Evolutionary conservation across 2,113 vertebrate species (phyloP), one percentile per base, ranked within the genome.

Genomic region (Sus scrofa): DNA sequence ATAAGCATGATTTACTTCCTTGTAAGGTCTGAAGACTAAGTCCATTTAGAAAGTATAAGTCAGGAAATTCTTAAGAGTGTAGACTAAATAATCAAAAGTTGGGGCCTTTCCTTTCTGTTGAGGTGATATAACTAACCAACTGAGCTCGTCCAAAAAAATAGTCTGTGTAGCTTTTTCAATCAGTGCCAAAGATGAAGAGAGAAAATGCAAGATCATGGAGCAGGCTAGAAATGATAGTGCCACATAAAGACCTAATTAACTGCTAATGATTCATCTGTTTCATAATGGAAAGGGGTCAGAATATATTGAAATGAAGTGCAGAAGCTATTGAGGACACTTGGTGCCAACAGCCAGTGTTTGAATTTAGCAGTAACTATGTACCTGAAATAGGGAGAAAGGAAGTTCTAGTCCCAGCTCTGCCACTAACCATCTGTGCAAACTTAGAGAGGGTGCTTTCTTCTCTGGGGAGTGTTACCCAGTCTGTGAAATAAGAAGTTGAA

Each of bases 21-120:
- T 91, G 58, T 93, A 93, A 96, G 30, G 67, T 93, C 89, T 97
- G 91, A 98, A 97, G 73, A 96, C 82, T 96, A 93, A 97, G 83
- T 96, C 39, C 39, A 83, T 97, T 94, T 96, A 96, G 89, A 97
- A 97, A 95, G 63, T 93, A 27, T 89, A 97, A 82, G 52, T 93
- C 86, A 97, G 74, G 89, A 98, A 95, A 97, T 95, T 95, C 89
- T 97, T 96, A 92, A 86, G 15, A 95, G 34, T 34, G 34, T 65
- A 95, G 86, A 97, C 94, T 93, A 97, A 96, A 94, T 93, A 96
- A 96, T 97, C 84, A 94, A 97, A 97, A 86, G 26, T 65, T 95
- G 68, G 94, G 11, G 68, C 22, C 34, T 96, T 97, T 93, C 89
- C 60, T 94, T 96, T 97, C 86, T 97, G 74, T 75, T 77, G 16